Base-by-base conservation (phyloP, 1,140 invertebrate genomes). In the Drosophila pectinifera region DNA sequence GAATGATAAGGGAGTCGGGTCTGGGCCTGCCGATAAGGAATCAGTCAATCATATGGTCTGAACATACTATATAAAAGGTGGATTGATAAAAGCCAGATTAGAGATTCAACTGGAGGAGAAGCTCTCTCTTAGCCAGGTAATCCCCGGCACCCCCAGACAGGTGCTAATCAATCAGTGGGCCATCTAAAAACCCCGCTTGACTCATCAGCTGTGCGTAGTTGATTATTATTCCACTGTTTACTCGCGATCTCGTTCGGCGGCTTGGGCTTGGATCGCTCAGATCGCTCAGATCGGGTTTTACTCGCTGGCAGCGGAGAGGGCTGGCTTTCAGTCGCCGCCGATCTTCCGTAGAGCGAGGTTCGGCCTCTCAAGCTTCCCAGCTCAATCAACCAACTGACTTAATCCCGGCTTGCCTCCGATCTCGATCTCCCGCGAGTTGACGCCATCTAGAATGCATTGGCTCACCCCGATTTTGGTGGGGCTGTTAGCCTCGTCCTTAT, bases 331-430 rank as follows among this genome's bases (percentile, higher is more conserved):
- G 84, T 88, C 58, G 76, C 80, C 76, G 80, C 36, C 83, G 72
- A 84, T 84, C 84, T 70, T 63, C 65, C 76, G 54, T 48, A 68
- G 83, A 73, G 84, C 77, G 59, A 38, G 76, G 80, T 86, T 65
- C 72, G 68, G 49, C 46, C 28, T 57, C 28, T 24, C 7, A 38
- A 72, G 43, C 61, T 68, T 5, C 20, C 5, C 13, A 67, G 53
- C 61, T 73, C 18, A 28, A 14, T 10, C 39, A 45, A 28, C 4
- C 4, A 22, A 51, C 31, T 36, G 34, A 64, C 59, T 48, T 38
- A 65, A 31, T 48, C 14, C 42, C 34, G 24, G 20, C 39, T 28
- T 5, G 22, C 26, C 18, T 28, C 3, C 42, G 39, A 31, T 62
- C 42, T 61, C 42, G 7, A 63, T 41, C 46, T 51, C 41, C 34